phyloP scores from a whole-genome alignment of 2,797 vertebrate genomes.

The Poeciliopsis turneri region DNA sequence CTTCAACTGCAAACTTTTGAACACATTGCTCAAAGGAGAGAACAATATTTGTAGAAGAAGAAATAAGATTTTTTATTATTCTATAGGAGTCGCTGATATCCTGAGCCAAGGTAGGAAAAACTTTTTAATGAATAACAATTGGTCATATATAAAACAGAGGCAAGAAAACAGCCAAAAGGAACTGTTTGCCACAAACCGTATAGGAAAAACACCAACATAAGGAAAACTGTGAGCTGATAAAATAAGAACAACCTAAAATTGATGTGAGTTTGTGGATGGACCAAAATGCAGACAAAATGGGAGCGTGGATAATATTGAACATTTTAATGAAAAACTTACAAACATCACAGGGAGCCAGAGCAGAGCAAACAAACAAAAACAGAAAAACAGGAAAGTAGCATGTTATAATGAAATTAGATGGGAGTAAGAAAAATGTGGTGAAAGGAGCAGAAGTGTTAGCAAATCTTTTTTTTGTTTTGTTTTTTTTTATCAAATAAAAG shows the following conservation, averaged over 20 bases:
- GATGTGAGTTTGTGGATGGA: too few relatives aligned
- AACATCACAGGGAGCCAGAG: too few relatives aligned
- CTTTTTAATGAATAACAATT: background rate
- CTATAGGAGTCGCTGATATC: background rate
- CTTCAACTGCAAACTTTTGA: background rate
- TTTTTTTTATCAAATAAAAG: too few relatives aligned
- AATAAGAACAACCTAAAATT: background rate
- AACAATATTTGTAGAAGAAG: background rate
- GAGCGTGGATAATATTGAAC: too few relatives aligned
- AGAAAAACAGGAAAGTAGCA: too few relatives aligned
- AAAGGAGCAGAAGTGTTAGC: too few relatives aligned
- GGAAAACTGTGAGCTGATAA: background rate
- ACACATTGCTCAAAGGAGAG: background rate
- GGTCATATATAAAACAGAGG: background rate
- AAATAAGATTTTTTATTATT: background rate
- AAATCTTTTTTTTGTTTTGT: too few relatives aligned
- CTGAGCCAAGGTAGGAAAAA: background rate
- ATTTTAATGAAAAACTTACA: too few relatives aligned
- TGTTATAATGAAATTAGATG: too few relatives aligned
- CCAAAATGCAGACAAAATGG: too few relatives aligned
- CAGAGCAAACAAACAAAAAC: too few relatives aligned
- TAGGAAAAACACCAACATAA: background rate
- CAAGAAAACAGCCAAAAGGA: background rate
- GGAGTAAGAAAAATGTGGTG: too few relatives aligned
- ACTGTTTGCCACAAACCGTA: background rate